Evolutionary conservation across 2,888 invertebrate species (phyloP).

Genomic region (Clunio marinus): DNA sequence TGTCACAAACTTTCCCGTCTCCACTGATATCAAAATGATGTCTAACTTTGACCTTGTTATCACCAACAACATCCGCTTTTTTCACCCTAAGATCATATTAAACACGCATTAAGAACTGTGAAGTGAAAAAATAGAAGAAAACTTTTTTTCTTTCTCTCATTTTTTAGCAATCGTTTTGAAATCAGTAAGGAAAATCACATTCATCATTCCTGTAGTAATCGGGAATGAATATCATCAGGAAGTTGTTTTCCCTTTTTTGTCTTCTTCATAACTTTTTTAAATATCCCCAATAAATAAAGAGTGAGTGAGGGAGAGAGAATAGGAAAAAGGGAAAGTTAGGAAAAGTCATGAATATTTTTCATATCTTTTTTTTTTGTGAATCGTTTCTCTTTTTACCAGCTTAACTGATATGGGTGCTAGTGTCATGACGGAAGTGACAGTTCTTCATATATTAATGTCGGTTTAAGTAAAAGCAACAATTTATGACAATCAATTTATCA

Average conservation of each 20-base stretch:
- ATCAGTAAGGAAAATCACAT: neutral
- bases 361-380: neutral
- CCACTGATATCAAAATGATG: neutral
- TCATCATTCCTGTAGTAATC: neutral
- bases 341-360: neutral
- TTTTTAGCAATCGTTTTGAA: neutral
- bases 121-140: neutral
- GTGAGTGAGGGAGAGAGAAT: too few species aligned
- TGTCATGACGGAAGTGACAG: neutral
- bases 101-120: neutral
- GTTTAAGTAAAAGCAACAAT: neutral
- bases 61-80: too few species aligned
- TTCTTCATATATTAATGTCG: neutral
- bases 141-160: neutral
- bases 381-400: too few species aligned
- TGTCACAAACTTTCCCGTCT: neutral
- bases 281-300: too few species aligned
- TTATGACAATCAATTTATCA: conserved; percentile 3
- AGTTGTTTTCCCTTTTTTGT: too few species aligned
- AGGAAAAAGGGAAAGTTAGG: neutral
- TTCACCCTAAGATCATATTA: neutral
- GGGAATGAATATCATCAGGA: too few species aligned
- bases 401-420: neutral
- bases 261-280: too few species aligned
- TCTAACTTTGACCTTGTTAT: neutral